Evolutionary conservation across 2,797 vertebrate genomes (phyloP).

Genomic region (Bradypodion ventrale): DNA sequence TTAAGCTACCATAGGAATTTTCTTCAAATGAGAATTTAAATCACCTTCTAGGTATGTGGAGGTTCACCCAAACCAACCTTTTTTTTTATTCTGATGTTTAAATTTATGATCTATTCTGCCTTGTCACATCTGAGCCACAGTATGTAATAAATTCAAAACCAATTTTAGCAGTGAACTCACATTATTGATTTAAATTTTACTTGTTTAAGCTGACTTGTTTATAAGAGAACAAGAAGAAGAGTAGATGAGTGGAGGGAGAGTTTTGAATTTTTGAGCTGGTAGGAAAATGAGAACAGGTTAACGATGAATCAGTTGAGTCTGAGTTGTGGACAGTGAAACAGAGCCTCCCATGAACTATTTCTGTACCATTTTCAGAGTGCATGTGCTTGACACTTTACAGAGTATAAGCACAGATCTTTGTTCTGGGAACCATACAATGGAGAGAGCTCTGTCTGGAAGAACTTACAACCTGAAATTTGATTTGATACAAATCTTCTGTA

Average conservation of each 20-base stretch:
- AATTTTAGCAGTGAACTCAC: slow-evolving; percentile 55
- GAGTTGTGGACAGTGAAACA: background rate
- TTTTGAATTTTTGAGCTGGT: background rate
- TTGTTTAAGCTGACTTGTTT: slow-evolving; percentile 37
- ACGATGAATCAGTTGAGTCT: background rate
- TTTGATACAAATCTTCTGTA: background rate
- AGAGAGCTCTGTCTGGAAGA: background rate
- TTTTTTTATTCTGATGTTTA: slow-evolving; percentile 50
- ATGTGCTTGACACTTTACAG: background rate
- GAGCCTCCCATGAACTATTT: too few relatives aligned
- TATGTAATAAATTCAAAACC: slow-evolving; percentile 64
- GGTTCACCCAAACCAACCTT: slow-evolving; percentile 57
- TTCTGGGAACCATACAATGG: too few relatives aligned
- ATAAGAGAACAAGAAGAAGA: slow-evolving; percentile 21
- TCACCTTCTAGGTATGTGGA: slow-evolving; percentile 41
- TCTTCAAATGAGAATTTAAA: slow-evolving; percentile 39
- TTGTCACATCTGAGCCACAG: slow-evolving; percentile 50
- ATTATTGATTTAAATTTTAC: slow-evolving; percentile 49
- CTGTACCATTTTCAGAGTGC: too few relatives aligned
- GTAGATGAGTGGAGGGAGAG: background rate
- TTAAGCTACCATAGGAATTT: background rate
- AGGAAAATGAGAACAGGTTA: slow-evolving; percentile 10
- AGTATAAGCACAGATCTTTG: background rate
- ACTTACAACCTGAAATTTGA: background rate
- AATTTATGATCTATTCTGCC: slow-evolving; percentile 52